Conservation (phyloP, 2,113 vertebrate species). For the Leptobrachium ailaonicum region DNA sequence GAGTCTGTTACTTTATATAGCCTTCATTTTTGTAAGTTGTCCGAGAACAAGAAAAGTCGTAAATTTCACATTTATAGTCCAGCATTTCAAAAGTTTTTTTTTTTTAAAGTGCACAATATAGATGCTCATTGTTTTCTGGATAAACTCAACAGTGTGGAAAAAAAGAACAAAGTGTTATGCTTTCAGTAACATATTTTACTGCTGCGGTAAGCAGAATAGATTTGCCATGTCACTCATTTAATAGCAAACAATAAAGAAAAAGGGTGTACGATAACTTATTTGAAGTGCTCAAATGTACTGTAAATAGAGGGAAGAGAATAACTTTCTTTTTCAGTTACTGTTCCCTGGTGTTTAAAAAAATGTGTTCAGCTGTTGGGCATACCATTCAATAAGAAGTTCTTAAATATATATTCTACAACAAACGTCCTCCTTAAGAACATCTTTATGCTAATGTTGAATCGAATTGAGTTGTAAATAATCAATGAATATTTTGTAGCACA, state of each 20-base stretch:
- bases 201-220: slow-evolving; percentile 42
- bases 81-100: slow-evolving; percentile 9
- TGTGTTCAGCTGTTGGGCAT: slow-evolving; percentile 22
- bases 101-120: slow-evolving; percentile 28
- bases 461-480: too few species aligned
- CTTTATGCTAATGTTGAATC: too few species aligned
- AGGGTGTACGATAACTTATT: slow-evolving; percentile 36
- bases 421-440: slow-evolving; percentile 1
- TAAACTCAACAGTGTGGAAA: slow-evolving; percentile 26
- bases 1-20: neutral
- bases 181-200: slow-evolving; percentile 46
- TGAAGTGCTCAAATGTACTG: slow-evolving; percentile 40
- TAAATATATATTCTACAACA: slow-evolving; percentile 17
- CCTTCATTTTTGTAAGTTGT: slow-evolving; percentile 10
- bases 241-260: slow-evolving; percentile 46
- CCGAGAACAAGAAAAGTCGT: neutral
- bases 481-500: too few species aligned
- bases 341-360: slow-evolving; percentile 32
- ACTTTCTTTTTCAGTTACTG: slow-evolving; percentile 38
- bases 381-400: slow-evolving; percentile 15
- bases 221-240: slow-evolving; percentile 32
- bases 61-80: slow-evolving; percentile 24
- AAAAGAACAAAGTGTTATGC: slow-evolving; percentile 36
- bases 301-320: slow-evolving; percentile 18
- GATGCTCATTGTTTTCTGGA: slow-evolving; percentile 33